Base-by-base conservation (phyloP, 1,140 invertebrate species). In the Procambarus virginalis region DNA sequence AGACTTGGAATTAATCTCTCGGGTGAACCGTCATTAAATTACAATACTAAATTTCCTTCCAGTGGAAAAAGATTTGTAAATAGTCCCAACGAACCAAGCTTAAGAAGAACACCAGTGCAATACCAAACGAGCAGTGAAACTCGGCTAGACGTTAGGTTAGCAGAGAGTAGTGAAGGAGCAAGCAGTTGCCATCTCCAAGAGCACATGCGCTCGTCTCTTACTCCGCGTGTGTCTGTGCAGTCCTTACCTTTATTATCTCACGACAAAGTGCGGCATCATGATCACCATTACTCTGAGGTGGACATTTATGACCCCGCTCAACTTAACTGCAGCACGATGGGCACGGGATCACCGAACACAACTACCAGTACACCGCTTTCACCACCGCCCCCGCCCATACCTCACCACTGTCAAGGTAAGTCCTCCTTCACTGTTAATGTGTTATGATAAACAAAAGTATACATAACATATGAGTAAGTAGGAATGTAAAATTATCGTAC, bases 221-320 rank as follows among this genome's bases (percentile, higher is more conserved):
- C n/a, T 10, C 8, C 49, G 1, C 46, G 17, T 58, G 9, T 58
- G 17, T 80, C 78, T 5, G 20, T 55, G 2, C 49, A 58, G 78
- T 55, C 78, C 22, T 34, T 58, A 10, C 48, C 49, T 5, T 17
- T 55, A 14, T 9, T 8, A 22, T 55, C 78, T n/a, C 20, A 22
- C 22, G 49, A 80, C 9, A 80, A 22, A 12, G 12, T 20, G 14
- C 22, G 70, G 8, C 12, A 45, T 9, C 49, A 48, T 3, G 84
- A 85, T 22, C 84, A 85, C 75, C 84, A 85, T 73, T 85, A 85
- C 75, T 85, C 84, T 14, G 84, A 85, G 49, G 77, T 85, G 10
- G 84, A 85, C 73, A 20, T 85, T 6, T 85, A 85, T 51, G 75
- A 55, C 34, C 49, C 84, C 6, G 70, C 73, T 20, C 20, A 85